Base-by-base conservation (phyloP, 2,888 invertebrate genomes). In the Terebella lapidaria region DNA sequence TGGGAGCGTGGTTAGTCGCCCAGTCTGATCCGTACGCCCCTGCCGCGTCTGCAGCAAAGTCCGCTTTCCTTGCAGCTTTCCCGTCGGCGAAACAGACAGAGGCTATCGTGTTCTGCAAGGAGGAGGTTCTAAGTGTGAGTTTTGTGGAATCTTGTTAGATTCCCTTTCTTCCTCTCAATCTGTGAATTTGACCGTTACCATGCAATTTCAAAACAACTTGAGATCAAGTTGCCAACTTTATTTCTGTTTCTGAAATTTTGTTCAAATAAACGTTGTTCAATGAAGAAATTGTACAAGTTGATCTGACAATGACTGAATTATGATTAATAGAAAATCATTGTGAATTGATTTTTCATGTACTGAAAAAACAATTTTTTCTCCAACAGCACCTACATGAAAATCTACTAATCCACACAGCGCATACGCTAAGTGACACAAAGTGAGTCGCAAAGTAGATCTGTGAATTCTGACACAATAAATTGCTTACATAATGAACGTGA, bases 11-110 rank as follows among this genome's bases (percentile, higher is more conserved):
- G 94, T 86, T 94, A 72, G 85, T 88, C 51, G 88, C 91, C 56
- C 89, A 88, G 75, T 88, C 88, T 82, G 94, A 95, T 79, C 87
- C 88, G 15, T 90, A 92, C 81, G 87, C 90, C 45, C 92, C 92
- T 10, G 92, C 91, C 22, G 88, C 91, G 3, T 85, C 86, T 67
- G 86, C 87, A 61, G 91, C 92, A 1, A 81, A 79, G 35, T 81
- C 83, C 67, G 86, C 89, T 2, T 90, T 92, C 67, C 64, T 72
- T 25, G 85, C 84, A 61, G 89, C 91, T 0, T 95, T 95, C 80
- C 88, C 92, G 0, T 83, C 86, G 4, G 85, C 84, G 54, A 94
- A 93, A 81, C 83, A 89, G 55, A 84, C 86, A 1, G 90, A 91
- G 74, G 93, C 90, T 10, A 85, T 93, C 55, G 78, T 87, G 3